Conservation (phyloP, 1,140 invertebrate genomes). For the Acromyrmex echinatior region DNA sequence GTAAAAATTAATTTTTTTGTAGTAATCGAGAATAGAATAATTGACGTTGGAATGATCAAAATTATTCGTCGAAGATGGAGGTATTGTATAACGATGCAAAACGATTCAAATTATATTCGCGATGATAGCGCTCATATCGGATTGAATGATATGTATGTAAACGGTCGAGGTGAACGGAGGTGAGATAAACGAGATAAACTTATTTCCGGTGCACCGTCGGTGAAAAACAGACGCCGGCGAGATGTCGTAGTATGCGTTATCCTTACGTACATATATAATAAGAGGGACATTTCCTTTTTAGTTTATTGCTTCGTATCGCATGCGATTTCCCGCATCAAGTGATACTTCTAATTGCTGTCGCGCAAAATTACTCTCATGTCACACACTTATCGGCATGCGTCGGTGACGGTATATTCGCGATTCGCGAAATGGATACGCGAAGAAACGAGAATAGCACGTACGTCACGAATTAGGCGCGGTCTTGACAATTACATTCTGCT, state of each 20-base stretch:
- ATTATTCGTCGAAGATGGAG: background rate
- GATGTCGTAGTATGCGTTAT: background rate
- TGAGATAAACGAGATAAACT: constrained; percentile 62
- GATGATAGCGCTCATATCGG: constrained; percentile 40
- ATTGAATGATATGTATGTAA: constrained; percentile 34
- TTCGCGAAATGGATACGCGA: constrained; percentile 1
- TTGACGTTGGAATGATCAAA: background rate
- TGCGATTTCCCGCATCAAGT: background rate
- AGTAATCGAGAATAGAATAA: background rate
- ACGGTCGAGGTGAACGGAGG: constrained; percentile 50
- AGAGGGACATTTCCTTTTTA: constrained; percentile 35
- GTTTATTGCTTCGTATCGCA: background rate
- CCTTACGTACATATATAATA: background rate
- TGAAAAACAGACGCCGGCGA: constrained; percentile 46
- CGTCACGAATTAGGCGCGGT: constrained; percentile 60
- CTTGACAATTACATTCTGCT: constrained; percentile 53
- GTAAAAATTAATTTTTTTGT: background rate
- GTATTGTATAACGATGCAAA: constrained; percentile 12
- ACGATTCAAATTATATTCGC: constrained; percentile 45
- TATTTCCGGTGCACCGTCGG: constrained; percentile 45
- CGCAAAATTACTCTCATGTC: background rate
- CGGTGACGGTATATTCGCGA: too few species aligned
- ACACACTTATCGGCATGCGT: background rate
- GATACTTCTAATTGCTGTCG: background rate
- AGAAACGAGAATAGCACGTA: constrained; percentile 23